These are phyloP conservation scores for Cephonodes hylas DNA, from an alignment of 2,888 invertebrate species.

Conservation along the genomic window DNA sequence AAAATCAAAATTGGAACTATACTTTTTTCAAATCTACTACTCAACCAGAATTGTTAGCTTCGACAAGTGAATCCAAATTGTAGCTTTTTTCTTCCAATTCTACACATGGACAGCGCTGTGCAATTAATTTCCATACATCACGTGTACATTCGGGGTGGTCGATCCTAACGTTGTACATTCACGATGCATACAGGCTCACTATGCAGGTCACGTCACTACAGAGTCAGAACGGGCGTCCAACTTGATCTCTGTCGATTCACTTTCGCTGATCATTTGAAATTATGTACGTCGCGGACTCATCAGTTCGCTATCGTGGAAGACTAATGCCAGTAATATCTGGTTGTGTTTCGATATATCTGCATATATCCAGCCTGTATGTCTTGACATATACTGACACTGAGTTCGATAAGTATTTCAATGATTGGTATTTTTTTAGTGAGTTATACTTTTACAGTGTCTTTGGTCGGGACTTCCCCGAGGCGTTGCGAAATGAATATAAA, in stretches of 20 bases:
- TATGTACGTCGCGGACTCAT: constrained; percentile 3
- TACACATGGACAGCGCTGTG: neutral
- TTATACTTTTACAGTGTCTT: neutral
- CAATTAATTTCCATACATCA: constrained; percentile 10
- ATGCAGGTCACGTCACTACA: constrained; percentile 11
- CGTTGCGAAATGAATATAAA: too few species aligned
- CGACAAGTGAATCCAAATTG: neutral
- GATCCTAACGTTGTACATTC: neutral
- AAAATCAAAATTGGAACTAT: too few species aligned
- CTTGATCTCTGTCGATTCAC: constrained; percentile 18
- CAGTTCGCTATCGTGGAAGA: neutral
- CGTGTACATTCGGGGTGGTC: constrained; percentile 8
- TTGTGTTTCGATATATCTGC: neutral
- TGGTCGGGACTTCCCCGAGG: neutral
- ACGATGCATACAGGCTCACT: neutral
- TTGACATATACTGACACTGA: too few species aligned
- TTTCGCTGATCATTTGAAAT: constrained; percentile 11
- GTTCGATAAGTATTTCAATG: neutral
- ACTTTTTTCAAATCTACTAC: too few species aligned
- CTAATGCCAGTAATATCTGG: neutral
- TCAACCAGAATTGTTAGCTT: too few species aligned
- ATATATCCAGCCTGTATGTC: too few species aligned
- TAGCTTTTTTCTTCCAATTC: neutral
- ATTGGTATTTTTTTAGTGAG: neutral
- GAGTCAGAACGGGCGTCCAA: constrained; percentile 24